Base-by-base conservation (phyloP, 1,140 invertebrate genomes). In the Temnothorax nylanderi region DNA sequence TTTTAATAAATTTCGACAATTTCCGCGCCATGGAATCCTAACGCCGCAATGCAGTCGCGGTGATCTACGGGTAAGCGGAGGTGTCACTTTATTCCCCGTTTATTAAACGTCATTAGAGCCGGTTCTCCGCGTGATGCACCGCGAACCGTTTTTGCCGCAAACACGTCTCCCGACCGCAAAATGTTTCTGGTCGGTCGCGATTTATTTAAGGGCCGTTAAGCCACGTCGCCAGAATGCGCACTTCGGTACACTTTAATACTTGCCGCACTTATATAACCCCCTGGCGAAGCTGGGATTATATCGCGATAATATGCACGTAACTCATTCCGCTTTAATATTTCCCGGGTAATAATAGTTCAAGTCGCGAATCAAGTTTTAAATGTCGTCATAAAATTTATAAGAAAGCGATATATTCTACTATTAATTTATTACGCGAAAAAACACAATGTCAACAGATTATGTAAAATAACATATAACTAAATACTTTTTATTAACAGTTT, bases 1-100 rank as follows among this genome's bases (percentile, higher is more conserved):
- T 84, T 84, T 84, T 84, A 74, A 84, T 75, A 84, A 84, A 84
- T 84, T 74, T 75, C 69, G 69, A 74, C 80, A 60, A 47, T 84
- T 82, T 75, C 41, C 54, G 16, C 41, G 37, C 34, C 21, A 5
- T 44, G 69, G 56, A 75, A 84, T 84, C 13, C 69, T 74, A 84
- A 84, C n/a, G 32, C 32, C 32, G 21, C 60, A 64, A 37, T 80
- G n/a, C 34, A 54, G 64, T 47, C 56, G 3, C 54, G n/a, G 41
- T 74, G 54, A 82, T 82, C 67, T 82, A 82, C 69, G 67, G 8
- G 51, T 72, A 26, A 60, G 37, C n/a, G 69, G 44, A 75, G 80
- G 26, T 82, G 64, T 75, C 80, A 21, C 54, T 84, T 82, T 60
- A 72, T 74, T 82, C 11, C 32, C 21, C 13, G 51, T 74, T 62